Evolutionary conservation across 2,888 invertebrate species (phyloP).

Genomic region (Hypolimnas misippus): DNA sequence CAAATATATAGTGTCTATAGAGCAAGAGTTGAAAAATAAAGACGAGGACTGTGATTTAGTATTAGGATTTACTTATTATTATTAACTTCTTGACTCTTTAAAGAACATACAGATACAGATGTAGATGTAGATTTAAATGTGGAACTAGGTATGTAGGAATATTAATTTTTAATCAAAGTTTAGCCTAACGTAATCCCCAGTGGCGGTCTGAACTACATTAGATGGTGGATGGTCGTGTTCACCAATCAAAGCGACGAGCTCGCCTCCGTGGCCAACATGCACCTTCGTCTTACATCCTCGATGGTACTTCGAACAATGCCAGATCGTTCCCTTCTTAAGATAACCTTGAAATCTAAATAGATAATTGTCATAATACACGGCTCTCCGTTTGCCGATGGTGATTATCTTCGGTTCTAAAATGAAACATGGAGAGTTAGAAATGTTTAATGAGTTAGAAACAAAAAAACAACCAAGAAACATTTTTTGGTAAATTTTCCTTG

Average conservation of each 20-base stretch:
- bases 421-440: slow-evolving; percentile 10
- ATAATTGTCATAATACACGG: slow-evolving; percentile 38
- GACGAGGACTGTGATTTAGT: too few species aligned
- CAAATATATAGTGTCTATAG: too few species aligned
- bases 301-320: slow-evolving; percentile 53
- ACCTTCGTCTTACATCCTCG: slow-evolving; percentile 47
- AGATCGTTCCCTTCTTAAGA: slow-evolving; percentile 36
- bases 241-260: slow-evolving; percentile 33
- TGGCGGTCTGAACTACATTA: slow-evolving; percentile 23
- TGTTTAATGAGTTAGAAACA: neutral
- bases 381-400: slow-evolving; percentile 25
- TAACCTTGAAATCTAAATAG: slow-evolving; percentile 49
- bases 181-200: slow-evolving; percentile 42
- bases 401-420: slow-evolving; percentile 39
- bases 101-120: too few species aligned
- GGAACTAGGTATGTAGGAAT: too few species aligned
- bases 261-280: slow-evolving; percentile 35
- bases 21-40: too few species aligned
- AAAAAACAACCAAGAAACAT: neutral
- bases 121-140: neutral
- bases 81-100: too few species aligned
- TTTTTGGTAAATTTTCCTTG: too few species aligned
- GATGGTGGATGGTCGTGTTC: slow-evolving; percentile 45
- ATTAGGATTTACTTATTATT: too few species aligned
- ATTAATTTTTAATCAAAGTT: slow-evolving; percentile 14